A percentile compares a stretch with the other conserved stretches of the same genome.
These are phyloP conservation scores for Ellobius talpinus DNA, from an alignment of 2,113 vertebrate species.

Conservation along the genomic window DNA sequence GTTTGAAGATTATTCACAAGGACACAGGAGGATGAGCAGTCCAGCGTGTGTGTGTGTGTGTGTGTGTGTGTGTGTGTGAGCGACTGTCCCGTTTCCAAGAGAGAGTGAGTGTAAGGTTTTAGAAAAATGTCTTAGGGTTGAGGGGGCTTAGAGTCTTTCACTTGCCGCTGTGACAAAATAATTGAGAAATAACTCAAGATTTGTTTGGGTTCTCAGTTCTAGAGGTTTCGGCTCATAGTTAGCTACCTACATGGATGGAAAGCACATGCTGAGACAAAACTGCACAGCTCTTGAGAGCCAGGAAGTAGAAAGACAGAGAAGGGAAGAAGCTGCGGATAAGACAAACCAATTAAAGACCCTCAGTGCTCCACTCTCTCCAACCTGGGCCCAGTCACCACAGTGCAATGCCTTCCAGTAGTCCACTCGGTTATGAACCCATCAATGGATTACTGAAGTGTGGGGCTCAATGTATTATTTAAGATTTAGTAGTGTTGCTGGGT, in stretches of 20 bases:
- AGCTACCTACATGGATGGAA: neutral
- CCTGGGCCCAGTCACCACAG: neutral
- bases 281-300: neutral
- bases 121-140: no score
- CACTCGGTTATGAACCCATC: neutral
- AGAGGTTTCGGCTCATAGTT: neutral
- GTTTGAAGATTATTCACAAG: no score
- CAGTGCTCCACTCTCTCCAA: neutral
- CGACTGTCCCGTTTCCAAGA: no score
- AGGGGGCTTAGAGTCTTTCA: no score
- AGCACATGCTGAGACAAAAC: neutral
- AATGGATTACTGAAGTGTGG: no score
- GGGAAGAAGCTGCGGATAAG: neutral
- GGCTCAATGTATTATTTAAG: no score
- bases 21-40: no score
- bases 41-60: no score
- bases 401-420: neutral
- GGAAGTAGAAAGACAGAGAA: neutral
- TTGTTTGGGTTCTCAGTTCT: neutral
- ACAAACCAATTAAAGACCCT: neutral
- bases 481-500: no score
- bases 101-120: no score
- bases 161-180: neutral
- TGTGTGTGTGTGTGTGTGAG: no score
- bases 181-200: neutral